Percentiles rank a stretch among this genome's conserved stretches.
These are phyloP conservation scores for Lypha dubia DNA, from an alignment of 2,888 invertebrate genomes.

Conservation along the genomic window DNA sequence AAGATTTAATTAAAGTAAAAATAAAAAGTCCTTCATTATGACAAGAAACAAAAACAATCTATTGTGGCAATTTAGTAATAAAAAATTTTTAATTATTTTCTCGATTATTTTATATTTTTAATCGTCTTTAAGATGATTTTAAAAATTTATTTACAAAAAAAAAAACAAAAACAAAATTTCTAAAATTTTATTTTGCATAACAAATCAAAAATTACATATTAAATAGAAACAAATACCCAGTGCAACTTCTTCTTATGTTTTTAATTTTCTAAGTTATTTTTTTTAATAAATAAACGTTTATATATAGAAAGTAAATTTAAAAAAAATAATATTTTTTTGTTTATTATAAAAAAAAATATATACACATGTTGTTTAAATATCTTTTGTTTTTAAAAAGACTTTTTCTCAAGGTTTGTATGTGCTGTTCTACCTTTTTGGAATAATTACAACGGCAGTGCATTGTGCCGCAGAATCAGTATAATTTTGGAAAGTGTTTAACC, in stretches of 20 bases:
- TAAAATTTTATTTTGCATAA: slow-evolving; percentile 64
- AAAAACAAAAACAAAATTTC: slow-evolving; percentile 75
- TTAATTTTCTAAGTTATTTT: slow-evolving; percentile 65
- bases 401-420: too few species aligned
- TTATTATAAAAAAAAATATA: slow-evolving; percentile 48
- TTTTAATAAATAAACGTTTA: slow-evolving; percentile 65
- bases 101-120: slow-evolving; percentile 69
- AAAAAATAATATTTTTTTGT: slow-evolving; percentile 64
- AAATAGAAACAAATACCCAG: slow-evolving; percentile 59
- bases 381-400: too few species aligned
- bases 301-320: slow-evolving; percentile 59
- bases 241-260: slow-evolving; percentile 71
- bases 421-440: too few species aligned
- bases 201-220: slow-evolving; percentile 58
- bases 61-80: slow-evolving; percentile 81
- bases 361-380: neutral
- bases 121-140: slow-evolving; percentile 75
- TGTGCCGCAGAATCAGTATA: too few species aligned
- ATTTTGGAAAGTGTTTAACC: too few species aligned
- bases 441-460: too few species aligned
- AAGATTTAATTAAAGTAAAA: slow-evolving; percentile 61
- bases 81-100: slow-evolving; percentile 77
- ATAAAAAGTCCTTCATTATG: slow-evolving; percentile 1
- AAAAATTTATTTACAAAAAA: slow-evolving; percentile 50
- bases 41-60: slow-evolving; percentile 60